These are phyloP conservation scores for Jacana jacana DNA, from an alignment of 2,113 vertebrate genomes.

Conservation along the genomic window DNA sequence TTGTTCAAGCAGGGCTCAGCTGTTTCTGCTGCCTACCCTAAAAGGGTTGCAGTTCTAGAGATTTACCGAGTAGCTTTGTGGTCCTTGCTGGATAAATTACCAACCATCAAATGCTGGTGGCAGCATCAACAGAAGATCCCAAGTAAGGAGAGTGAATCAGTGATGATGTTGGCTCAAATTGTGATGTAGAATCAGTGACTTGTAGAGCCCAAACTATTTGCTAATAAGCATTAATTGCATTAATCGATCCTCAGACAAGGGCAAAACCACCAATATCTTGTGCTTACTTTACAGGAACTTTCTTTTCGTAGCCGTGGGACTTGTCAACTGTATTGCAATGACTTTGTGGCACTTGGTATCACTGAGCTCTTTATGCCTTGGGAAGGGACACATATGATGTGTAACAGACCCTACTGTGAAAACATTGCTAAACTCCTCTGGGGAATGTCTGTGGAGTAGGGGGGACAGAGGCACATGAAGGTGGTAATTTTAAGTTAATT, in stretches of 20 bases:
- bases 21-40: background rate
- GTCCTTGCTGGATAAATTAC: background rate
- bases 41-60: background rate
- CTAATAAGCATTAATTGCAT: background rate
- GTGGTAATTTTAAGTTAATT: background rate
- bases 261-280: accelerated
- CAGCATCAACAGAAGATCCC: background rate
- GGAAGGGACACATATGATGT: background rate
- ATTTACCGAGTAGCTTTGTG: background rate
- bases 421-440: background rate
- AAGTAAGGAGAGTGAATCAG: background rate
- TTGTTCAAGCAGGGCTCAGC: background rate
- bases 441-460: background rate
- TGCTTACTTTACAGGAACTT: background rate
- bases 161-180: background rate
- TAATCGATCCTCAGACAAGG: background rate
- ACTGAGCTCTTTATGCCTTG: background rate
- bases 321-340: background rate
- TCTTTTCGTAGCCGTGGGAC: background rate
- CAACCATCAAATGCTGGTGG: background rate
- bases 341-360: background rate
- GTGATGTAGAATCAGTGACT: background rate
- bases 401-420: background rate
- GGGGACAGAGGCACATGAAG: background rate
- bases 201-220: background rate